phyloP scores from a whole-genome alignment of 2,797 vertebrate genomes.

The Enteromius argenteus region DNA sequence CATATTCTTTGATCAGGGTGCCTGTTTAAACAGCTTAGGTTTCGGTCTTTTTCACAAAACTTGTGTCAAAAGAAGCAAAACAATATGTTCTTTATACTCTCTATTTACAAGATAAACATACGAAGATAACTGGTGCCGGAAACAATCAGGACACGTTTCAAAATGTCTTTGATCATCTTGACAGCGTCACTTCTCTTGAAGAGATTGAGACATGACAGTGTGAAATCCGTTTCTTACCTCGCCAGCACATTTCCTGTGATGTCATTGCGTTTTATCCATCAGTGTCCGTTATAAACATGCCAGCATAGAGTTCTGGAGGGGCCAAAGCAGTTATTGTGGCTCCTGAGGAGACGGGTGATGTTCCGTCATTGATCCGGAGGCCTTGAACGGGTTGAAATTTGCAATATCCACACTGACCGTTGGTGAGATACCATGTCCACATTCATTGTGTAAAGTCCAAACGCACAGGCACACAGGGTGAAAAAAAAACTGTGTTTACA shows the following conservation, averaged over 20 bases:
- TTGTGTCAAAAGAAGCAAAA: conserved; percentile 79
- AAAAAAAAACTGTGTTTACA: conserved; percentile 60
- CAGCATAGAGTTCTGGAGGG: background rate
- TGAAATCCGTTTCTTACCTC: conserved; percentile 42
- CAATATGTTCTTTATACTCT: conserved; percentile 71
- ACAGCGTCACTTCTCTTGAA: conserved; percentile 22
- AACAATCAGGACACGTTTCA: conserved; percentile 22
- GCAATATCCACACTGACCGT: conserved; percentile 38
- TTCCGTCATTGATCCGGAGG: conserved; percentile 9
- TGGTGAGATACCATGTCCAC: conserved; percentile 62
- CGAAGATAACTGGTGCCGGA: conserved; percentile 63
- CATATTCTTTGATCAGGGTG: conserved; percentile 52
- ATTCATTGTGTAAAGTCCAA: conserved; percentile 67
- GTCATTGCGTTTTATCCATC: conserved; percentile 3
- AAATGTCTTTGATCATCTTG: conserved; percentile 38
- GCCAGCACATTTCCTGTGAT: conserved; percentile 13
- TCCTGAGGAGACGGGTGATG: conserved; percentile 5
- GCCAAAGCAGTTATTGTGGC: conserved; percentile 6
- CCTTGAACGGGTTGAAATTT: conserved; percentile 3
- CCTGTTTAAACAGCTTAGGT: conserved; percentile 48
- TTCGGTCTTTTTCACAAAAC: conserved; percentile 46
- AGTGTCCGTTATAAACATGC: background rate
- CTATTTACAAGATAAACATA: conserved; percentile 85
- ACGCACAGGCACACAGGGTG: conserved; percentile 67
- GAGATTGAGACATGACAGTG: conserved; percentile 30